Evolutionary conservation across 2,797 vertebrate species (phyloP).

Genomic region (Danio choprae): DNA sequence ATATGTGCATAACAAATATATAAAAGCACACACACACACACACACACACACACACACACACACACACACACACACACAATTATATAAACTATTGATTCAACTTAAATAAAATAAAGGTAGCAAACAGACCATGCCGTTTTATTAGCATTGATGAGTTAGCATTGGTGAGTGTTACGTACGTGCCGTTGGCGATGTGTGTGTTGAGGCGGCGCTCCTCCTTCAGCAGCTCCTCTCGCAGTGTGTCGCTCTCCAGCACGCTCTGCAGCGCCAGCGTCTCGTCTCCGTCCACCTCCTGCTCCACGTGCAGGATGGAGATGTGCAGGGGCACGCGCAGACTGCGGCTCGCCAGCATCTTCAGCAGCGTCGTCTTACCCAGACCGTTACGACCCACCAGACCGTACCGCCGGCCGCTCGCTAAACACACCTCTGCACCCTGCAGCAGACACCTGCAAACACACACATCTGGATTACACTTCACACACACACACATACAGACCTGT

Average conservation of each 20-base stretch:
- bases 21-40: too few species aligned
- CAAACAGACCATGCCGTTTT: too few species aligned
- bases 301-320: constrained; percentile 94
- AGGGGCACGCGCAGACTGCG: constrained; percentile 88
- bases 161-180: constrained; percentile 66
- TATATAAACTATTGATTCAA: too few species aligned
- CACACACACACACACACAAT: too few species aligned
- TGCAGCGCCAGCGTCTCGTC: constrained; percentile 89
- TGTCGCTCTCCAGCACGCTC: constrained; percentile 93
- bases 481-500: too few species aligned
- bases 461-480: background rate
- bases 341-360: constrained; percentile 95
- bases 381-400: constrained; percentile 95
- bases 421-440: constrained; percentile 90
- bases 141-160: background rate
- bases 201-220: constrained; percentile 84
- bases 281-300: constrained; percentile 96
- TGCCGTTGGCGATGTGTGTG: constrained; percentile 82
- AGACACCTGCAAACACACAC: constrained; percentile 78
- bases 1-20: too few species aligned
- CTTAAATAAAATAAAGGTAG: too few species aligned
- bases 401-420: constrained; percentile 86
- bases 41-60: too few species aligned
- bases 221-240: constrained; percentile 84
- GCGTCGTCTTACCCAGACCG: constrained; percentile 93